A percentile compares a stretch with the other conserved stretches of the same genome.
phyloP scores from a whole-genome alignment of 1,140 invertebrate species.

The Brachionus rubens region DNA sequence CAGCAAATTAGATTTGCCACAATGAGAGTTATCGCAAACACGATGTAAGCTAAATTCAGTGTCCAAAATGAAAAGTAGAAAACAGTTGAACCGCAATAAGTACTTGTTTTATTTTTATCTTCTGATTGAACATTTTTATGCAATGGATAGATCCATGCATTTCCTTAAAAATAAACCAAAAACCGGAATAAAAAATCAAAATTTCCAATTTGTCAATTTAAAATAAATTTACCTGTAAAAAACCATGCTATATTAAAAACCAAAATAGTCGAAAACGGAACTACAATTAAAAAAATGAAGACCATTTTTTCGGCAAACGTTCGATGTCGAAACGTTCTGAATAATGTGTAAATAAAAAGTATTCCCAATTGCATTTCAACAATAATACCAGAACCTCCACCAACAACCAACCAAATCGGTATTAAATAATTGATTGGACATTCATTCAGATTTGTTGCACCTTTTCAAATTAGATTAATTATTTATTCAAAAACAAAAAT shows the following conservation, averaged over 20 bases:
- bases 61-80: conserved; percentile 42
- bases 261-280: neutral
- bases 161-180: neutral
- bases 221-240: conserved; percentile 24
- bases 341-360: neutral
- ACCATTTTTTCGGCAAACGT: conserved; percentile 14
- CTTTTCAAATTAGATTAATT: conserved; percentile 1
- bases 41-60: conserved; percentile 24
- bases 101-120: neutral
- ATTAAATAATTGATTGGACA: conserved; percentile 37
- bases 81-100: conserved; percentile 19
- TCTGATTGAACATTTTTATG: conserved; percentile 21
- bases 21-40: neutral
- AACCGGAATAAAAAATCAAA: neutral
- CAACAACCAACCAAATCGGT: conserved; percentile 37
- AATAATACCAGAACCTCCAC: neutral
- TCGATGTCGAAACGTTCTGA: conserved; percentile 1
- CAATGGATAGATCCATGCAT: conserved; percentile 27
- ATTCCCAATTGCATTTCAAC: neutral
- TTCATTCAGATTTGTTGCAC: neutral
- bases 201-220: neutral
- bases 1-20: conserved; percentile 39
- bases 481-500: neutral
- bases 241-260: conserved; percentile 46
- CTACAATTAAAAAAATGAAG: neutral